Evolutionary conservation across 2,797 vertebrate genomes (phyloP), one percentile per base, ranked within the genome.

Genomic region (Alosa sapidissima): DNA sequence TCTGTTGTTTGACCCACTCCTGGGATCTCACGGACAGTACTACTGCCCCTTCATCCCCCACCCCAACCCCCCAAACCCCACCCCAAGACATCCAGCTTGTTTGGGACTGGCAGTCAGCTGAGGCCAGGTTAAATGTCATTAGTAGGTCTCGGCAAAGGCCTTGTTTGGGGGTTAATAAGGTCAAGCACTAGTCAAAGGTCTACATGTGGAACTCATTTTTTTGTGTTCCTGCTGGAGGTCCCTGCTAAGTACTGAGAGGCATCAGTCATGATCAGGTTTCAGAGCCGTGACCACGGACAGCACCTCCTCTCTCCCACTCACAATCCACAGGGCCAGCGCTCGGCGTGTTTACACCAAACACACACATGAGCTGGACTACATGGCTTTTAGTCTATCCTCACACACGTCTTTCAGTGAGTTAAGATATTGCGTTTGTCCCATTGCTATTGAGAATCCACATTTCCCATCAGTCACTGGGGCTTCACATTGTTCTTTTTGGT

Each of bases 201-300:
- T 92, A 94, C 93, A 94, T 94, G 94, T 95, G 94, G 94, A 90
- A 95, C 89, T 93, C 93, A 93, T 95, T 94, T 95, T 60, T 89
- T 65, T 19, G 54, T 55, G 54, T 55, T 78, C 72, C 41, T 24
- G 28, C 54, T 45, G 62, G 84, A 82, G 81, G 85, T 84, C 81
- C 47, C 85, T 21, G 72, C 84, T 86, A 78, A 88, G 89, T 65
- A 86, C 89, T 87, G 85, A 89, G 87, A 91, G 87, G 88, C 89
- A 92, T 93, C 89, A 48, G 84, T 93, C 91, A 91, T 89, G 88
- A 90, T 94, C 92, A 78, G 68, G 84, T 92, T 93, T 89, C 90
- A 88, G 86, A 91, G 85, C 45, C n/a, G 60, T 81, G 89, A 88
- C 82, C 87, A 41, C 41, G 8, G 19, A 21, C 72, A 45, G 6